Evolutionary conservation across 2,888 invertebrate species (phyloP).

Genomic region (Pseudococcus jackbeardsleyi): DNA sequence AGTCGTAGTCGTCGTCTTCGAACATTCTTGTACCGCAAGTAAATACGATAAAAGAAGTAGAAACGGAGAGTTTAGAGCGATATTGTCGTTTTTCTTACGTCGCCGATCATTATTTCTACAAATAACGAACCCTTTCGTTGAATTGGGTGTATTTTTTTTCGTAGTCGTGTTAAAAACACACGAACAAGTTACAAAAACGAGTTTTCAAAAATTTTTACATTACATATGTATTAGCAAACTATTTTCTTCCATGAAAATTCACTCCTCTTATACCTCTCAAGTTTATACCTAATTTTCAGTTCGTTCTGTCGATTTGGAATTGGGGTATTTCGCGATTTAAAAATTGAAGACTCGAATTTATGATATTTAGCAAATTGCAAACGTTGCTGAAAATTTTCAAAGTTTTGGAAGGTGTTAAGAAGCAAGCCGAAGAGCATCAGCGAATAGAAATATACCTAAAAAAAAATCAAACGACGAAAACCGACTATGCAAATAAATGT

Average conservation of each 20-base stretch:
- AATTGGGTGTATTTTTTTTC: neutral
- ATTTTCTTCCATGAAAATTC: too few species aligned
- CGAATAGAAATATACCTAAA: neutral
- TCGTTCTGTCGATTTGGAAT: too few species aligned
- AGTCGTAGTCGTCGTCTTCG: neutral
- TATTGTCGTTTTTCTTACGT: neutral
- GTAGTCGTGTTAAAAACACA: neutral
- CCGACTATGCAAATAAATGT: conserved; percentile 31
- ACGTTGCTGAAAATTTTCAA: neutral
- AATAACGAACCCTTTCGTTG: neutral
- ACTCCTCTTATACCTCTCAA: too few species aligned
- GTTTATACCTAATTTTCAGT: too few species aligned
- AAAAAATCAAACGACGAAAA: conserved; percentile 7
- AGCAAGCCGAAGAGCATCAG: neutral
- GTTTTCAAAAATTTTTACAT: neutral
- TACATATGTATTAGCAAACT: neutral
- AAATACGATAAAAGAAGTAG: neutral
- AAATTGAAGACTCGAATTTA: too few species aligned
- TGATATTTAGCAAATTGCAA: neutral
- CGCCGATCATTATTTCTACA: neutral
- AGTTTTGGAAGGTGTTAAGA: neutral
- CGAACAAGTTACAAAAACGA: neutral
- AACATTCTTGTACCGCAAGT: neutral
- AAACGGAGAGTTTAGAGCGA: neutral
- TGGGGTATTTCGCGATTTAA: too few species aligned